Evolutionary conservation across 92 coral and sea anemone genomes (phyloP).

Genomic region (Ricordea florida): DNA sequence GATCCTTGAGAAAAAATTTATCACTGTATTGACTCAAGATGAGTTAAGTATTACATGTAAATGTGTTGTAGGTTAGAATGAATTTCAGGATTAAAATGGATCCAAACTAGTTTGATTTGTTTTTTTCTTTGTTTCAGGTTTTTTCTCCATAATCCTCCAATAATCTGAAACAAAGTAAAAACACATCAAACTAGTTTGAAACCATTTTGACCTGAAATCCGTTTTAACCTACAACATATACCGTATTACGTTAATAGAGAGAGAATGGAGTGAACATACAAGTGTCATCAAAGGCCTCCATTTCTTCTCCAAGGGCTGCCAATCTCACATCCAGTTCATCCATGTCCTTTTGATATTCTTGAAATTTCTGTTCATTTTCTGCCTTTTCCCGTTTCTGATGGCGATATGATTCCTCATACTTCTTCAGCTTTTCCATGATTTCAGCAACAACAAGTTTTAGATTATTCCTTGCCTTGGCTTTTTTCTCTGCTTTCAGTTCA

Average conservation of each 20-base stretch:
- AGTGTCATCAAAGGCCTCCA: constrained; percentile 80
- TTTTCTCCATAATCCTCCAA: no score
- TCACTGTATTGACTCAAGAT: no score
- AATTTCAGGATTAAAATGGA: no score
- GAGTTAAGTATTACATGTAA: no score
- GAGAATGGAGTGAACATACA: constrained; percentile 74
- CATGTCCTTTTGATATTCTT: constrained; percentile 51
- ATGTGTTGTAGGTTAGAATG: no score
- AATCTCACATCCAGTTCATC: constrained; percentile 60
- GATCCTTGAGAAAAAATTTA: no score
- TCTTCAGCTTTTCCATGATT: constrained; percentile 49
- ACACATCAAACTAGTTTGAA: no score
- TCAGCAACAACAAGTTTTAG: constrained; percentile 61
- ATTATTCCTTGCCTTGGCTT: constrained; percentile 55
- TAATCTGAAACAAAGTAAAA: no score
- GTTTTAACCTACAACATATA: background rate
- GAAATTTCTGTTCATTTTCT: constrained; percentile 61
- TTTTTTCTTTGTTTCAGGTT: no score
- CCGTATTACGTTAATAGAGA: background rate
- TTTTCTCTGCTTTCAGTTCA: constrained; percentile 53
- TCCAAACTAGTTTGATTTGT: no score
- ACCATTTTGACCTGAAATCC: background rate
- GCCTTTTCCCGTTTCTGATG: constrained; percentile 58
- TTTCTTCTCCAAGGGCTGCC: constrained; percentile 68
- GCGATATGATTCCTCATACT: constrained; percentile 51